phyloP scores from a whole-genome alignment of 2,888 invertebrate species.

The Drosophila formosana region DNA sequence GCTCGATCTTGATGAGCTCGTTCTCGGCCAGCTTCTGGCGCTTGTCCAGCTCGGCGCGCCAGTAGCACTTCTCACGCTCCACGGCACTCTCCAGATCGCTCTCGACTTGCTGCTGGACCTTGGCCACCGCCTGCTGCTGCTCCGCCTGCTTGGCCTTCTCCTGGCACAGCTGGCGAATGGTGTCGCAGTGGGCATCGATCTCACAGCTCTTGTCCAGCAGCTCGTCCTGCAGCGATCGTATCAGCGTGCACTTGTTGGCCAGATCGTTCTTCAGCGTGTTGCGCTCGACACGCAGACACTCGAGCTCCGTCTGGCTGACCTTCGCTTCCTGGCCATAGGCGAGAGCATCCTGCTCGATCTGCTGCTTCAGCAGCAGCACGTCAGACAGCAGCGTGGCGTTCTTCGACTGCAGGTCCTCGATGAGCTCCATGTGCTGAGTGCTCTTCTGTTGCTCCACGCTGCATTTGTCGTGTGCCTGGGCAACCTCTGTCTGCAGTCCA shows the following conservation, averaged over 20 bases:
- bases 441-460: constrained; percentile 66
- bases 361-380: constrained; percentile 75
- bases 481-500: constrained; percentile 69
- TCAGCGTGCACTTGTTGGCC: constrained; percentile 83
- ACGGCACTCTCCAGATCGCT: constrained; percentile 84
- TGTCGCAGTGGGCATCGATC: constrained; percentile 84
- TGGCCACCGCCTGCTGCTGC: constrained; percentile 85
- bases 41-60: constrained; percentile 86
- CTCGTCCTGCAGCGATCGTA: constrained; percentile 83
- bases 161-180: constrained; percentile 81
- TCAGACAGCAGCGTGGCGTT: constrained; percentile 76
- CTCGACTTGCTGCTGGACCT: constrained; percentile 85
- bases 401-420: constrained; percentile 76
- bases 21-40: constrained; percentile 87
- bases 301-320: constrained; percentile 80
- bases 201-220: constrained; percentile 83
- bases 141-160: constrained; percentile 82
- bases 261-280: constrained; percentile 82
- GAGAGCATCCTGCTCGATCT: constrained; percentile 83
- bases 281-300: constrained; percentile 82
- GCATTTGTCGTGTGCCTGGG: constrained; percentile 67
- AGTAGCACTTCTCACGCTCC: constrained; percentile 85
- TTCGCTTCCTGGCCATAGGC: constrained; percentile 82
- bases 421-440: constrained; percentile 66
- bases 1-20: constrained; percentile 86